Base-by-base conservation (phyloP, 2,888 invertebrate genomes). In the Deladenus siricidicola region DNA sequence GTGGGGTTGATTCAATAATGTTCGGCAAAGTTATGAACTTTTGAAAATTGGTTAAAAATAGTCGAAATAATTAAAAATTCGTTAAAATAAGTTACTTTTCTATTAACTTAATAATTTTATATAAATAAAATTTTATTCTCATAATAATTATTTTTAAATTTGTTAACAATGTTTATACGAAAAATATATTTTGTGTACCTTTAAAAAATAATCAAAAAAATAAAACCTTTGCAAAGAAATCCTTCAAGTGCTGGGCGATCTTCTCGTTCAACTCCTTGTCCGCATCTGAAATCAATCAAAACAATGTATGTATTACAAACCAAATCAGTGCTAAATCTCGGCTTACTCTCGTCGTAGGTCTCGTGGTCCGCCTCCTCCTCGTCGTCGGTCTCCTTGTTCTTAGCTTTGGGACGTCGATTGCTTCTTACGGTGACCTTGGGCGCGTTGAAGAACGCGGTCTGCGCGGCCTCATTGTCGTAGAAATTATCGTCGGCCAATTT, bases 221-320 rank as follows among this genome's bases (percentile, higher is more conserved):
- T 21, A 19, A 21, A 8, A 52, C 52, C 52, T 34, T n/a, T 29
- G 23, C 42, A 29, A 52, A 34, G 24, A 34, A 52, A 1, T 42
- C 42, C 24, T 34, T 52, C 39, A 52, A 39, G 21, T 34, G n/a
- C 26, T 52, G 34, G n/a, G 52, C 52, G 23, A 52, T 34, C 39
- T 34, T 17, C 23, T 52, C 34, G 50, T 50, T 50, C 6, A 30
- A 21, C 8, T 50, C 50, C 14, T 50, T 29, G 19, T 50, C 50
- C 6, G 17, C 50, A 30, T 50, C 50, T 34, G 6, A 10, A 34
- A 34, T 10, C 6, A 34, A 34, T 34, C 6, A 34, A 10, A 34
- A 10, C 39, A 10, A 34, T 34, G 39, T 34, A 34, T 10, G 8
- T 34, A 10, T 10, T 10, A 34, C 6, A 34, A 34, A 34, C 14